Evolutionary conservation across 2,797 vertebrate species (phyloP).

Genomic region (Podarcis lilfordi): DNA sequence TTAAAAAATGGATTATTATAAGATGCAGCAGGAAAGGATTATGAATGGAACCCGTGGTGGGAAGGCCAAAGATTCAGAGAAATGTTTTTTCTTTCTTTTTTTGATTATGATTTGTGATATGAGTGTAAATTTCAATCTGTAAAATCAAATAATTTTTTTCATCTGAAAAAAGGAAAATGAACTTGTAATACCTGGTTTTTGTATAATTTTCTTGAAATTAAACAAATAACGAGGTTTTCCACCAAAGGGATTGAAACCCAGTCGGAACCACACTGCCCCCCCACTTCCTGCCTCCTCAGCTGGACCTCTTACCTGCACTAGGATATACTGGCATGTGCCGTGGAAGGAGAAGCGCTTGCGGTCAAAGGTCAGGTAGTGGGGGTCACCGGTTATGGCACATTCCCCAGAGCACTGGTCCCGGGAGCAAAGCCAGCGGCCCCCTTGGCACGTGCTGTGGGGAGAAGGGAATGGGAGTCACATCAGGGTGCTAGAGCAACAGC

Average conservation of each 20-base stretch:
- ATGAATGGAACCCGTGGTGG: accelerated
- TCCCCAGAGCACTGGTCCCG: conserved; percentile 84
- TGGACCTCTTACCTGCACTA: conserved; percentile 82
- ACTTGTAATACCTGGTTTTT: no score
- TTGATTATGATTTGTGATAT: no score
- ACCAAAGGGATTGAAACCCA: no score
- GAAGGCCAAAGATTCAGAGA: background rate
- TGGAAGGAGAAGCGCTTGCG: conserved; percentile 83
- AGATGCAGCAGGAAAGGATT: no score
- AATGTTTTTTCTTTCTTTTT: no score
- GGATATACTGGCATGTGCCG: conserved; percentile 80
- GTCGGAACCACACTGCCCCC: background rate
- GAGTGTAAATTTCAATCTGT: no score
- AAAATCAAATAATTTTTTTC: no score
- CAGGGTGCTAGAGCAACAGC: background rate
- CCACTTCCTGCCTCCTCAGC: background rate
- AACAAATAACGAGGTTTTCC: no score
- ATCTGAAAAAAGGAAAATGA: no score
- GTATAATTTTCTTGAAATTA: no score
- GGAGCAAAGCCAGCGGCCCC: conserved; percentile 86
- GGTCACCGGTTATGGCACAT: conserved; percentile 81
- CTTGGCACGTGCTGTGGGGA: conserved; percentile 80
- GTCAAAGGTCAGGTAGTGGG: conserved; percentile 90
- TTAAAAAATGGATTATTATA: no score
- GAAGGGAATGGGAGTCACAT: accelerated